Evolutionary conservation across 2,113 vertebrate genomes (phyloP).

Genomic region (Panthera uncia): DNA sequence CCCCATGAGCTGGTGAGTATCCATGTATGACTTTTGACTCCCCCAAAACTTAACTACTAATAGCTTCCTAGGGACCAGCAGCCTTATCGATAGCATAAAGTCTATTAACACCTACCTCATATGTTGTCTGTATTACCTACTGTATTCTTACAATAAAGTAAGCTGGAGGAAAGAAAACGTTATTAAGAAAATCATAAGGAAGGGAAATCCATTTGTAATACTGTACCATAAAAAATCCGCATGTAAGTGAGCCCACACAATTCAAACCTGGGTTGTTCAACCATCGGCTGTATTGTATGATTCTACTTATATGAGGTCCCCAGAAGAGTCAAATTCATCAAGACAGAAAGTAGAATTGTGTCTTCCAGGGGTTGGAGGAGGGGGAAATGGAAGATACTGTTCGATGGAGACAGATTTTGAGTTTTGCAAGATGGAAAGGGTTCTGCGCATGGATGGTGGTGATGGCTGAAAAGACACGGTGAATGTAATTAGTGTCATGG

Average conservation of each 20-base stretch:
- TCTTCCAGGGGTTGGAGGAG: neutral
- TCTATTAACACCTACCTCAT: neutral
- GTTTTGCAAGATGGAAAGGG: neutral
- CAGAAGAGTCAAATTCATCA: neutral
- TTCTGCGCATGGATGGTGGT: neutral
- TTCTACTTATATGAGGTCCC: no score
- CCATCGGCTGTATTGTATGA: neutral
- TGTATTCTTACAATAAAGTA: neutral
- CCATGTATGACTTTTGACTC: neutral
- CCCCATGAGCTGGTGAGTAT: neutral
- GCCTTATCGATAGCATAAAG: neutral
- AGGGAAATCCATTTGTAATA: neutral
- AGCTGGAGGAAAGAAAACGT: neutral
- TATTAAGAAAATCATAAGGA: neutral
- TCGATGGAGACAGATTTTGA: neutral
- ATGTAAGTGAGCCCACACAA: neutral
- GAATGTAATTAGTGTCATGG: neutral
- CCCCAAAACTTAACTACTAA: neutral
- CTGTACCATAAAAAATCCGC: neutral
- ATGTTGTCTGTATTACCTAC: neutral
- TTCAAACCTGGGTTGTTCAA: neutral
- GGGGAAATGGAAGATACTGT: no score
- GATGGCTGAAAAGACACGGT: fast-evolving
- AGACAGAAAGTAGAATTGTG: no score
- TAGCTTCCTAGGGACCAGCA: neutral